Percentiles rank a stretch among this genome's conserved stretches.
Evolutionary conservation across 2,113 vertebrate species (phyloP).

Genomic region (Psilopsiagon aurifrons): DNA sequence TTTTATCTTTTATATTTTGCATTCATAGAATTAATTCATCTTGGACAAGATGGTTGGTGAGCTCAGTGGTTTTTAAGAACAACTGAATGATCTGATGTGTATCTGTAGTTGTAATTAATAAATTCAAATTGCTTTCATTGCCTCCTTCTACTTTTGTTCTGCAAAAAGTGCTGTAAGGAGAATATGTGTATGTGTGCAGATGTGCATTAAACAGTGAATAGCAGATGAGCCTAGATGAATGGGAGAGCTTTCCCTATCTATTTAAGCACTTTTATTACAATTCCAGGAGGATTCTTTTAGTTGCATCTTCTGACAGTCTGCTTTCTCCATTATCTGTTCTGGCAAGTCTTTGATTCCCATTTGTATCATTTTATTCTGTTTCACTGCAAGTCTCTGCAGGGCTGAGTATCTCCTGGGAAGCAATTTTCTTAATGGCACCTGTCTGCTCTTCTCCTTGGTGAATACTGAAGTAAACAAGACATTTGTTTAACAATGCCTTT

Average conservation of each 20-base stretch:
- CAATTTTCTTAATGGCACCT: conserved; percentile 53
- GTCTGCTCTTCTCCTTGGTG: conserved; percentile 34
- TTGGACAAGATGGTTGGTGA: neutral
- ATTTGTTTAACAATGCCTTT: conserved; percentile 3
- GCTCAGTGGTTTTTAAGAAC: neutral
- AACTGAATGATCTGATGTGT: neutral
- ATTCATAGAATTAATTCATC: neutral
- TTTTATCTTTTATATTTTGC: neutral
- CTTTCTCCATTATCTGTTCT: conserved; percentile 43
- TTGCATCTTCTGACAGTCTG: neutral
- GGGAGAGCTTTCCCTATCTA: neutral
- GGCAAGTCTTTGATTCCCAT: conserved; percentile 29
- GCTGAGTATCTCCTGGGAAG: conserved; percentile 8
- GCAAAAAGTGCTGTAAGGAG: neutral
- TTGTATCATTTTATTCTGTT: neutral
- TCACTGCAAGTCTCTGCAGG: neutral
- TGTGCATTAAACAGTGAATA: neutral
- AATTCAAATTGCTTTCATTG: neutral
- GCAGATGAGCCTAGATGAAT: neutral
- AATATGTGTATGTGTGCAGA: neutral
- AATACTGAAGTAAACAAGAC: conserved; percentile 56
- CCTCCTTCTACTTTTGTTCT: neutral
- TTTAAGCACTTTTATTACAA: conserved; percentile 25
- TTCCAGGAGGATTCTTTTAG: neutral
- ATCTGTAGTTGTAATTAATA: neutral